Percentiles rank a stretch among this genome's conserved stretches.
These are phyloP conservation scores for Eufriesea mexicana DNA, from an alignment of 1,140 invertebrate species.

Conservation along the genomic window DNA sequence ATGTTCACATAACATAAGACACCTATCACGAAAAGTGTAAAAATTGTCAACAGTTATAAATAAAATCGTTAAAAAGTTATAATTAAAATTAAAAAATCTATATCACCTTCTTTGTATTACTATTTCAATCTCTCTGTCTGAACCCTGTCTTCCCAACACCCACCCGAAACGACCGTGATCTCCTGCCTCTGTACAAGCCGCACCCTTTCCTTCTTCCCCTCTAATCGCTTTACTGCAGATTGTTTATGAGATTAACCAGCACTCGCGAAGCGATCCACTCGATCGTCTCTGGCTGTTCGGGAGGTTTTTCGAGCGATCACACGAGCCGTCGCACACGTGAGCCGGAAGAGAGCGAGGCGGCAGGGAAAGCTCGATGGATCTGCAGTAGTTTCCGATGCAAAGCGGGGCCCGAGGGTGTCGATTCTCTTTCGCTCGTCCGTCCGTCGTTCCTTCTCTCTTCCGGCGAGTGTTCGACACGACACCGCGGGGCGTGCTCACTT, in stretches of 20 bases:
- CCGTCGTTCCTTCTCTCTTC: conserved; percentile 52
- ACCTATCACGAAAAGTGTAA: too few species aligned
- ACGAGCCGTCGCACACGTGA: conserved; percentile 34
- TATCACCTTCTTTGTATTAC: too few species aligned
- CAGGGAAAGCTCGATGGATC: conserved; percentile 58
- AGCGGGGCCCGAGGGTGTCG: conserved; percentile 49
- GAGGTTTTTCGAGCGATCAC: conserved; percentile 32
- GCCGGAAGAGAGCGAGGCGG: background rate
- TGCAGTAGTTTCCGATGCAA: conserved; percentile 53
- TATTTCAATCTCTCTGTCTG: too few species aligned
- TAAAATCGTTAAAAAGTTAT: too few species aligned
- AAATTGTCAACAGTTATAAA: too few species aligned
- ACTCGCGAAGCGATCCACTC: background rate
- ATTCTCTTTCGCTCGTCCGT: conserved; percentile 23
- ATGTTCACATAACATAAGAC: too few species aligned
- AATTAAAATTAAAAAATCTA: too few species aligned
- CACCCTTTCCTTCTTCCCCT: background rate
- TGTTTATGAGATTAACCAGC: conserved; percentile 3
- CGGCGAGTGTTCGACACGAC: conserved; percentile 62
- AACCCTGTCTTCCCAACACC: too few species aligned
- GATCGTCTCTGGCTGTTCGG: background rate
- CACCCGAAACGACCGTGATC: too few species aligned
- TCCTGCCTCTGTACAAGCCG: too few species aligned
- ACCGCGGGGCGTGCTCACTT: conserved; percentile 71
- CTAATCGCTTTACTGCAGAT: background rate